Evolutionary conservation across 2,113 vertebrate species (phyloP), one percentile per base, ranked within the genome.

Genomic region (Esox niger): DNA sequence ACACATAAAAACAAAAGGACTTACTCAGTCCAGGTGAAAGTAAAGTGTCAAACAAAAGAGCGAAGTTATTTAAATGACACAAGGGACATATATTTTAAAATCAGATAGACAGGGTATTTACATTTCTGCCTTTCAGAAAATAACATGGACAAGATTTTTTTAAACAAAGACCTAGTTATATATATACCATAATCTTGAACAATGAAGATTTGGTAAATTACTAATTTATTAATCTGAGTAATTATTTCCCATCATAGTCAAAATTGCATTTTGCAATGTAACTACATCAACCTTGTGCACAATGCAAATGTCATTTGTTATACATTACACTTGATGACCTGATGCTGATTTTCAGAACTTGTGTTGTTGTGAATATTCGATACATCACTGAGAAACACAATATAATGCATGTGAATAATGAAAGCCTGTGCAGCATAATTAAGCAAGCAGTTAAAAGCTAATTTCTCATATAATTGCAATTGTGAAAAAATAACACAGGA

Each of bases 371-470:
- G 66, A 64, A 76, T 47, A 74, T 75, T 60, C 58, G 8, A 26
- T 27, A 69, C 73, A 69, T 55, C 64, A 62, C 49, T 21, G 52
- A 75, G 33, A 25, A 33, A 52, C 79, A 86, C 62, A 81, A 84
- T 76, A 75, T 47, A 68, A 78, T 76, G 68, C 72, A 73, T 68
- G 58, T 31, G 32, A 68, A 82, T 80, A 82, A 83, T 83, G 35
- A 85, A 74, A 73, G 9, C 67, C 61, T 74, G 64, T 35, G 68
- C 35, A 20, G 70, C 68, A 71, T 84, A 87, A 86, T 84, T 79
- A 81, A 80, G 66, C 49, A 63, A 30, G 74, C 31, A 62, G 64
- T 62, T 68, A 54, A 80, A 79, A 17, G 61, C 13, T 65, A 74
- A 81, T 79, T 75, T 47, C 3, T n/a, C 57, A 81, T 60, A 79